These are phyloP conservation scores for Cotesia typhae DNA, from an alignment of 1,140 invertebrate species.

Conservation along the genomic window DNA sequence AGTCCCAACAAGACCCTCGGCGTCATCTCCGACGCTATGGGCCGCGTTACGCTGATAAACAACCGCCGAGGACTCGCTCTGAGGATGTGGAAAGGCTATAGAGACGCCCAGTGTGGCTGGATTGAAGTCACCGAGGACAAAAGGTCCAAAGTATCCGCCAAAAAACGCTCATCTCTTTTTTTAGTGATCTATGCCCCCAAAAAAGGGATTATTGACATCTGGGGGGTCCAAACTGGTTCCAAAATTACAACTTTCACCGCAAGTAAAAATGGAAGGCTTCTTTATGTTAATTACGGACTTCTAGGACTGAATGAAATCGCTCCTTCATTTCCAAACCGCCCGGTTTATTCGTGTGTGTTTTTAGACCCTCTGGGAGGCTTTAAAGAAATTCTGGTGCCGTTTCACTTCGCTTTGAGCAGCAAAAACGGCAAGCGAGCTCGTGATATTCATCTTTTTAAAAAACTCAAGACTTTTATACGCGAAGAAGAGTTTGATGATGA, in stretches of 20 bases:
- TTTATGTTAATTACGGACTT: constrained; percentile 82
- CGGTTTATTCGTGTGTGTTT: constrained; percentile 78
- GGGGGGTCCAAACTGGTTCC: constrained; percentile 84
- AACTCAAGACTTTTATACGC: constrained; percentile 76
- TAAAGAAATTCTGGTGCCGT: constrained; percentile 86
- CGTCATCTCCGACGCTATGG: constrained; percentile 85
- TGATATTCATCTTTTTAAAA: constrained; percentile 86
- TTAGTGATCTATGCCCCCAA: constrained; percentile 87
- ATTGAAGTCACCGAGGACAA: constrained; percentile 79
- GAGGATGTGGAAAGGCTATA: constrained; percentile 93
- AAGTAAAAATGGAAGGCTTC: constrained; percentile 80
- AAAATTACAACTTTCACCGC: constrained; percentile 91
- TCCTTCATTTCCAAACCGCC: constrained; percentile 64
- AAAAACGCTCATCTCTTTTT: constrained; percentile 73
- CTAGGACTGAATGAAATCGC: constrained; percentile 71
- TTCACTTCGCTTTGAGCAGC: constrained; percentile 87
- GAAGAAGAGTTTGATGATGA: constrained; percentile 67
- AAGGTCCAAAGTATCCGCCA: constrained; percentile 20
- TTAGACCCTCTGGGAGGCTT: constrained; percentile 82
- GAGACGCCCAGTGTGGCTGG: constrained; percentile 93
- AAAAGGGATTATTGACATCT: constrained; percentile 86
- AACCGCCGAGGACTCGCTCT: constrained; percentile 80
- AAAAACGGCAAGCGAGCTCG: constrained; percentile 86
- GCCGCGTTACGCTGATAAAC: constrained; percentile 87
- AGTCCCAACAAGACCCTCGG: constrained; percentile 85